Evolutionary conservation across 1,140 invertebrate genomes (phyloP).

Genomic region (Charaxes varanes): DNA sequence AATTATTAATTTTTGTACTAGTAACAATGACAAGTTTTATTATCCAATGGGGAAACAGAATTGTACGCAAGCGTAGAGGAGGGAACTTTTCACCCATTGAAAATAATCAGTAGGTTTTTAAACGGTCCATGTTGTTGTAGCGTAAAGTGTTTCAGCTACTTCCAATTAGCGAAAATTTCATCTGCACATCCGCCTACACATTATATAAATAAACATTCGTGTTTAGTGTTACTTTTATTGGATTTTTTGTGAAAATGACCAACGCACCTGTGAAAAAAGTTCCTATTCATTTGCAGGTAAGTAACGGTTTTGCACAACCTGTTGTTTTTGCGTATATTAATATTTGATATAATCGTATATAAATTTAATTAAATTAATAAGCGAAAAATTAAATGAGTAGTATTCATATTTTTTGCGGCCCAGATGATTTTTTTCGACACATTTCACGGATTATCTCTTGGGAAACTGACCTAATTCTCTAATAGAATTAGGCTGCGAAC

Average conservation of each 20-base stretch:
- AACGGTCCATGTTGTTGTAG: slow-evolving; percentile 25
- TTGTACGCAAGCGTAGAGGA: slow-evolving; percentile 55
- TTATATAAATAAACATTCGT: slow-evolving; percentile 58
- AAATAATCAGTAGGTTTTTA: slow-evolving; percentile 47
- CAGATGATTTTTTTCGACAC: neutral
- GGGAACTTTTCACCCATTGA: slow-evolving; percentile 49
- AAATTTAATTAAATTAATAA: too few species aligned
- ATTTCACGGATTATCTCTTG: slow-evolving; percentile 8
- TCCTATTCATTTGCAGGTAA: slow-evolving; percentile 94
- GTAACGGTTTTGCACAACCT: slow-evolving; percentile 34
- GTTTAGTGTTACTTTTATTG: slow-evolving; percentile 46
- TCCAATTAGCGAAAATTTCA: slow-evolving; percentile 34
- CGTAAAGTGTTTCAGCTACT: slow-evolving; percentile 18
- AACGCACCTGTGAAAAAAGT: slow-evolving; percentile 90
- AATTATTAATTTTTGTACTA: slow-evolving; percentile 3
- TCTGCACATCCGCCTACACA: slow-evolving; percentile 45
- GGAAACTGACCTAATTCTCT: slow-evolving; percentile 46
- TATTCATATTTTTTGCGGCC: neutral
- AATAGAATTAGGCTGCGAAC: slow-evolving; percentile 38
- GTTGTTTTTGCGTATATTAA: slow-evolving; percentile 24
- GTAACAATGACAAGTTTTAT: slow-evolving; percentile 9
- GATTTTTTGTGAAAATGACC: slow-evolving; percentile 49
- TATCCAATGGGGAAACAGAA: slow-evolving; percentile 28
- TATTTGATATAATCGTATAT: too few species aligned
- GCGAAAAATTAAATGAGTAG: too few species aligned